Evolutionary conservation across 2,113 vertebrate species (phyloP).

Genomic region (Apistogramma diplotaenia): DNA sequence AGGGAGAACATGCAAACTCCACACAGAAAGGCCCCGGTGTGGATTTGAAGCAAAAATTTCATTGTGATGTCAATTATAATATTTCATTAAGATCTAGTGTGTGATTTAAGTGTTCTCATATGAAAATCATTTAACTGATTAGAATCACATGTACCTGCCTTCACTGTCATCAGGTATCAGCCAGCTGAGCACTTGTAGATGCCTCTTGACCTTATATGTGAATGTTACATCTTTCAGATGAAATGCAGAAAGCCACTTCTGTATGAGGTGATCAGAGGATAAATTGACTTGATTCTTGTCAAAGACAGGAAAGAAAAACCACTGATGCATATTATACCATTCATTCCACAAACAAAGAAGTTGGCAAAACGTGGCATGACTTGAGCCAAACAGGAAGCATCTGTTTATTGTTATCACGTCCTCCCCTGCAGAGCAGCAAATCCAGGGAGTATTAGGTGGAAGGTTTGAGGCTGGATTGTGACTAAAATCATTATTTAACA

Average conservation of each 20-base stretch:
- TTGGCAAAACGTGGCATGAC: not conserved
- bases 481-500: too few relatives aligned
- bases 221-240: not conserved
- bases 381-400: not conserved
- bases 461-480: not conserved
- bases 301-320: not conserved
- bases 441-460: not conserved
- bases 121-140: too few relatives aligned
- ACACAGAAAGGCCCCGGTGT: too few relatives aligned
- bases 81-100: too few relatives aligned
- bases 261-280: rapidly evolving
- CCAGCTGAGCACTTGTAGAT: too few relatives aligned
- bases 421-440: not conserved
- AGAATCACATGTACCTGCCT: too few relatives aligned
- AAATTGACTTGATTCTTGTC: not conserved
- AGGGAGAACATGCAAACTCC: too few relatives aligned
- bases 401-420: not conserved
- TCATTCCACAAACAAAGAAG: not conserved
- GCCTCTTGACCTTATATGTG: too few relatives aligned
- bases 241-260: rapidly evolving
- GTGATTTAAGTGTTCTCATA: too few relatives aligned
- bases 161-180: too few relatives aligned
- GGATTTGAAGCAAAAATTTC: too few relatives aligned
- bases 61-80: too few relatives aligned
- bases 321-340: not conserved